Conservation (phyloP, 2,113 vertebrate genomes). For the Lepus americanus region DNA sequence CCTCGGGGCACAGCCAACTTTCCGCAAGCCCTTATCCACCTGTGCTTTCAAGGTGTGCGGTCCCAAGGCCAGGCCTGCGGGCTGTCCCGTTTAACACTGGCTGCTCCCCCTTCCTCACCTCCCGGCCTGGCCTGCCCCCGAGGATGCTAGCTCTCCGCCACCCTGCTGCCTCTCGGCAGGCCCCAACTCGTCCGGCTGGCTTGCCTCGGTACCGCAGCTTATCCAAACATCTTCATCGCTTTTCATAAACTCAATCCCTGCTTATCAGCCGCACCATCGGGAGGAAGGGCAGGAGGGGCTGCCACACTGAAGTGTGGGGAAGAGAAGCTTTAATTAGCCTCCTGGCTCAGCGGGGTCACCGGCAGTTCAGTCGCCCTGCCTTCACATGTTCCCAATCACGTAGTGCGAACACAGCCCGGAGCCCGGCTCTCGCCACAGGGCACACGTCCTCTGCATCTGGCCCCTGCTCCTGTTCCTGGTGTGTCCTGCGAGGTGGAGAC, state of each 20-base stretch:
- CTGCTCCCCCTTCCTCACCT: constrained; percentile 56
- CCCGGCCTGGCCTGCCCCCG: constrained; percentile 41
- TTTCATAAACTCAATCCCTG: constrained; percentile 86
- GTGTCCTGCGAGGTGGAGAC: background rate
- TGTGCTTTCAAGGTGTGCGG: background rate
- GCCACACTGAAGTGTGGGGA: constrained; percentile 81
- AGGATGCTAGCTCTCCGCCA: constrained; percentile 55
- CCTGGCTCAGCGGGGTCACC: constrained; percentile 82
- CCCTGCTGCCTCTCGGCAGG: constrained; percentile 80
- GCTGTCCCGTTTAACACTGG: background rate
- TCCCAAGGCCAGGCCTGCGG: background rate
- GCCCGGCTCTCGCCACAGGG: background rate
- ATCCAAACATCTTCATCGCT: constrained; percentile 89
- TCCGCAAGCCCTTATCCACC: background rate
- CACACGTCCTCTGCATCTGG: rapidly evolving
- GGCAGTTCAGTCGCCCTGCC: constrained; percentile 79
- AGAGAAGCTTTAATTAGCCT: constrained; percentile 85
- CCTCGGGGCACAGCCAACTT: background rate
- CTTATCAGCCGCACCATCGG: constrained; percentile 86
- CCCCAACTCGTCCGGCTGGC: constrained; percentile 83
- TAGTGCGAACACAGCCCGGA: constrained; percentile 40
- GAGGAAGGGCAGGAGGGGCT: constrained; percentile 86
- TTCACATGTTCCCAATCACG: constrained; percentile 80
- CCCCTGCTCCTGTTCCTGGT: background rate
- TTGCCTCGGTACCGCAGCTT: constrained; percentile 83